Evolutionary conservation across 2,113 vertebrate species (phyloP).

Genomic region (Hippotragus niger): DNA sequence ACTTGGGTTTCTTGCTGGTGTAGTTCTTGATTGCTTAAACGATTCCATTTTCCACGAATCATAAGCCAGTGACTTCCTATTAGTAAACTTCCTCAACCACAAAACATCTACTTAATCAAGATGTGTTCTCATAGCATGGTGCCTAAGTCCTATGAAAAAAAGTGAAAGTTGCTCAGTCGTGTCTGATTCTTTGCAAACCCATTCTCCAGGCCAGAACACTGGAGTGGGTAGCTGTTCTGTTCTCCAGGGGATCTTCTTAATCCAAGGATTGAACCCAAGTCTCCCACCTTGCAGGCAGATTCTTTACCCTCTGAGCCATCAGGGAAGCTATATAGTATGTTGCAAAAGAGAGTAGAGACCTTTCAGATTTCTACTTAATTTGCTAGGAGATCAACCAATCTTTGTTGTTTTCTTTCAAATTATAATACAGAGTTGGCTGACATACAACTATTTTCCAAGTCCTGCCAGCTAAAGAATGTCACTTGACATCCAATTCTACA

Average conservation of each 20-base stretch:
- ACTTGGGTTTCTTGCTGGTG: neutral
- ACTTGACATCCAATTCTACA: neutral
- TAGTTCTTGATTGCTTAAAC: neutral
- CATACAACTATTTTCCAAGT: neutral
- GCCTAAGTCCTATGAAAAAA: neutral
- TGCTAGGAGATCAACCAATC: neutral
- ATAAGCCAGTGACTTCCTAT: neutral
- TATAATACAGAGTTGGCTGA: neutral
- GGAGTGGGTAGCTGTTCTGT: neutral
- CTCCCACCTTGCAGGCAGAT: neutral
- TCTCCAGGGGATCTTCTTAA: neutral
- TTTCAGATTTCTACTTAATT: neutral
- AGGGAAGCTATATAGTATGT: neutral
- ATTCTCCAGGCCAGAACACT: neutral
- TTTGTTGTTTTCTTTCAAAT: neutral
- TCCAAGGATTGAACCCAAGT: neutral
- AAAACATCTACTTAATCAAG: conserved; percentile 8
- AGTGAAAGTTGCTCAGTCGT: neutral
- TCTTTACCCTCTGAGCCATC: neutral
- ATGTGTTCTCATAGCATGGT: neutral
- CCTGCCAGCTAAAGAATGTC: neutral
- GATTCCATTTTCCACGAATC: neutral
- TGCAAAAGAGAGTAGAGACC: neutral
- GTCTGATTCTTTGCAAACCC: neutral
- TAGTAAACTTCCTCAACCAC: neutral